These are phyloP conservation scores for Eupleurogrammus muticus DNA, from an alignment of 2,797 vertebrate species.

Conservation along the genomic window DNA sequence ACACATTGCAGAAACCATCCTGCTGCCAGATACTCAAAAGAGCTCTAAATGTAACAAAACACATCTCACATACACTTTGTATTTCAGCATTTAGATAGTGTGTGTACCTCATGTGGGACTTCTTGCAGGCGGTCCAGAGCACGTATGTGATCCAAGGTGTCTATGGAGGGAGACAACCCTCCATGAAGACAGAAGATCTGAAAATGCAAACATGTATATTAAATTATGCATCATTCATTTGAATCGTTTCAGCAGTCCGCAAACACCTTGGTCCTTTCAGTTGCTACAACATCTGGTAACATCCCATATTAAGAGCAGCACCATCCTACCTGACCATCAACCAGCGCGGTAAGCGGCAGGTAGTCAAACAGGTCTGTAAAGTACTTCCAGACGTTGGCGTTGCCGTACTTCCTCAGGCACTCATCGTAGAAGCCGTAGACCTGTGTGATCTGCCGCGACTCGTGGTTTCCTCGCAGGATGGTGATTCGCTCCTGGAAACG, in stretches of 20 bases:
- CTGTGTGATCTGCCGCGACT: constrained; percentile 97
- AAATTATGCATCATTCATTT: too few relatives aligned
- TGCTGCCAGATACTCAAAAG: too few relatives aligned
- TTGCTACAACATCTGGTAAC: too few relatives aligned
- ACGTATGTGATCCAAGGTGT: constrained; percentile 98
- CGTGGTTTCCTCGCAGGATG: constrained; percentile 95
- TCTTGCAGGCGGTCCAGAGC: constrained; percentile 96
- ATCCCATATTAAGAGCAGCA: too few relatives aligned
- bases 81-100: too few relatives aligned
- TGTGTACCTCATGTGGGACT: constrained; percentile 93
- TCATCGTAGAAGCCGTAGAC: constrained; percentile 97
- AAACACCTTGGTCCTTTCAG: too few relatives aligned
- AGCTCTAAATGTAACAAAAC: too few relatives aligned
- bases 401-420: constrained; percentile 96
- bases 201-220: too few relatives aligned
- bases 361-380: constrained; percentile 98
- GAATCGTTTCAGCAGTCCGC: too few relatives aligned
- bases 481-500: constrained; percentile 96
- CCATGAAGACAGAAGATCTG: constrained; percentile 98
- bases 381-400: constrained; percentile 97
- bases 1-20: too few relatives aligned
- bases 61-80: too few relatives aligned
- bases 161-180: constrained; percentile 95
- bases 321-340: constrained; percentile 91
- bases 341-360: constrained; percentile 95